A percentile compares a stretch with the other conserved stretches of the same genome.
Conservation (phyloP, 2,797 vertebrate genomes). For the Loris lydekkerianus region DNA sequence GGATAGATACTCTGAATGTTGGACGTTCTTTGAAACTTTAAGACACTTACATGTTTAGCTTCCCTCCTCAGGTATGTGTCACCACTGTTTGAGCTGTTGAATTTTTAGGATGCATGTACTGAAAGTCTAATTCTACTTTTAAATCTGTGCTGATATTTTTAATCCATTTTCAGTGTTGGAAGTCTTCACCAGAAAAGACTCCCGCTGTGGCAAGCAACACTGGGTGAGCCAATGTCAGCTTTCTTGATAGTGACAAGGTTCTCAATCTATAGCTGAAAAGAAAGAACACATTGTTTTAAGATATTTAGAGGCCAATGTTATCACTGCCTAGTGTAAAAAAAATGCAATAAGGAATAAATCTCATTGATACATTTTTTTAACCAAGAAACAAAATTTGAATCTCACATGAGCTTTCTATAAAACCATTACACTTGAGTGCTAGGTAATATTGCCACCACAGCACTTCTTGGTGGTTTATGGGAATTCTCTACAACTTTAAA, state of each 20-base stretch:
- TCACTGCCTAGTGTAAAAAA: constrained; percentile 37
- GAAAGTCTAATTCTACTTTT: neutral
- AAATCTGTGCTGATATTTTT: constrained; percentile 13
- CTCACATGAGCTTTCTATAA: constrained; percentile 71
- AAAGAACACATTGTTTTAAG: neutral
- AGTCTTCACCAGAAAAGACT: constrained; percentile 36
- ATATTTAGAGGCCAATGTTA: constrained; percentile 43
- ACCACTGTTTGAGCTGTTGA: neutral
- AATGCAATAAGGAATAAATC: constrained; percentile 13
- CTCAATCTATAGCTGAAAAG: neutral
- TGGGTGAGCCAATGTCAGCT: neutral
- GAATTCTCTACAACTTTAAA: constrained; percentile 87
- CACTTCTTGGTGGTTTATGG: constrained; percentile 86
- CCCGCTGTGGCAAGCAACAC: constrained; percentile 55
- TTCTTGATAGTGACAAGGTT: neutral
- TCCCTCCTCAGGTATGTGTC: neutral
- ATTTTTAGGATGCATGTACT: neutral
- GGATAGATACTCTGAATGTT: neutral
- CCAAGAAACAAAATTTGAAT: constrained; percentile 78
- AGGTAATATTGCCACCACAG: constrained; percentile 81
- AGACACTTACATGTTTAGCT: neutral
- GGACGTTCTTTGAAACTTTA: neutral
- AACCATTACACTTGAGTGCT: constrained; percentile 74
- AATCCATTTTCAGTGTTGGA: neutral
- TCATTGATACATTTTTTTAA: constrained; percentile 55